Evolutionary conservation across 92 coral and sea anemone genomes (phyloP), one percentile per base, ranked within the genome.

Genomic region (Parazoanthus darwini): DNA sequence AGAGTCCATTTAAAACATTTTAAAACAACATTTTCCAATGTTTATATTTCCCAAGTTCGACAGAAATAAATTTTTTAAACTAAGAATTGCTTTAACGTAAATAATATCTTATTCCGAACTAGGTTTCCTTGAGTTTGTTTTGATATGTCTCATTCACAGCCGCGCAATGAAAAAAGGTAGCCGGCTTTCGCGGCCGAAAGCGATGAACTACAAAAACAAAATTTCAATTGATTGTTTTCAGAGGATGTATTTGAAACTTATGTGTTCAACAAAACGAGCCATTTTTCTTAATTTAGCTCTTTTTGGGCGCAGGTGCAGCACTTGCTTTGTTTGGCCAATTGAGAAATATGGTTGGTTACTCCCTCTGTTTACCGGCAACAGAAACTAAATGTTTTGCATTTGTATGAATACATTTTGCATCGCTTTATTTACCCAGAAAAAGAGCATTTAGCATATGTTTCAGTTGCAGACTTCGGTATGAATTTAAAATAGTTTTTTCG

Each of bases 261-360:
- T 43, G 4, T 71, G 42, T 67, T 83, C 65, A 48, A 39, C 18
- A 68, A 43, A 22, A 54, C 77, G n/a, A 83, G 25, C 25, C 48
- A 26, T 39, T 43, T 68, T 82, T 82, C 83, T 29, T 83, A 68
- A 83, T 83, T 70, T 83, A 46, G n/a, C 6, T 46, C 51, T 26
- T 83, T 71, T 25, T 68, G 83, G 22, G 23, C 35, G 86, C 86
- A 83, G 86, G 63, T 83, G 86, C 86, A 83, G 50, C 29, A 7
- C 16, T 26, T 6, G 4, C 66, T 42, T 83, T 83, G 63, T 83
- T 83, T 67, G 78, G 29, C 23, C 42, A 83, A 6, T 48, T 42
- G 29, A n/a, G 63, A 14, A 46, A 63, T 83, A 43, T 67, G 38
- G 76, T 83, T 68, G 63, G 77, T 43, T 83, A 44, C 15, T n/a